phyloP scores from a whole-genome alignment of 2,797 vertebrate species.

The Clarias laeviceps region DNA sequence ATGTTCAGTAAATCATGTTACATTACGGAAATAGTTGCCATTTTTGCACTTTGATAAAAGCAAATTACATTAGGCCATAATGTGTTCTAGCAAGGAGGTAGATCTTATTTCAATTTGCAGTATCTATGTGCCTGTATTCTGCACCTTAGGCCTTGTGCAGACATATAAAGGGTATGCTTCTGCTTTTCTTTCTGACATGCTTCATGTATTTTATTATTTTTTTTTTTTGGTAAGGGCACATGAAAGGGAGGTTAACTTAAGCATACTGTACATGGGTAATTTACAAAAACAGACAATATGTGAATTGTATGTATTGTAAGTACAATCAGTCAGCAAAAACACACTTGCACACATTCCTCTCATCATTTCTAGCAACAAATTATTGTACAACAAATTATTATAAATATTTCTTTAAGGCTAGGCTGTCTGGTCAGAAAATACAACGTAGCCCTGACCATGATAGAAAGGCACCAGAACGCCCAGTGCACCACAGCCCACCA shows the following conservation, averaged over 20 bases:
- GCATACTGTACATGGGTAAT: no score
- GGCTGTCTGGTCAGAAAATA: no score
- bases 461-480: no score
- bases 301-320: background rate
- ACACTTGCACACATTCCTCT: background rate
- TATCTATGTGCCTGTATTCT: background rate
- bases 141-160: background rate
- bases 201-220: no score
- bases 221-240: background rate
- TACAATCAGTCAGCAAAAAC: background rate
- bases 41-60: conserved; percentile 21
- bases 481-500: no score
- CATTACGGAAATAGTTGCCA: background rate
- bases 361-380: background rate
- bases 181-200: background rate
- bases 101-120: background rate
- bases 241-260: background rate
- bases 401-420: no score
- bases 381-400: no score
- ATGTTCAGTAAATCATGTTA: background rate
- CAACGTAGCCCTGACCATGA: no score
- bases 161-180: background rate
- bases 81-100: background rate
- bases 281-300: background rate
- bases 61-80: conserved; percentile 14